Evolutionary conservation across 2,113 vertebrate species (phyloP).

Genomic region (Gracilinanus agilis): DNA sequence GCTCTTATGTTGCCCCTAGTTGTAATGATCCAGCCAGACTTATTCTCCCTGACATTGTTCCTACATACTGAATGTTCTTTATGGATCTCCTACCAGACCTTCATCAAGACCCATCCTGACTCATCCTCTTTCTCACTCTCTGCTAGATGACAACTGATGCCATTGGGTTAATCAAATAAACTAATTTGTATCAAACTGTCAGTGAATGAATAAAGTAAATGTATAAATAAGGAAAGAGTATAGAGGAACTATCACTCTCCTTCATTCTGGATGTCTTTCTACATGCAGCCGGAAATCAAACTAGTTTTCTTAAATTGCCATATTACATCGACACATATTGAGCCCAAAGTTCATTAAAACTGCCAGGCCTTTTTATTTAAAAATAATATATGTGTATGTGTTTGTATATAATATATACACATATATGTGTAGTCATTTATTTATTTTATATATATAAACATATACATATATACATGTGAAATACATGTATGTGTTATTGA

Average conservation of each 20-base stretch:
- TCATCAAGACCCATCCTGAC: background rate
- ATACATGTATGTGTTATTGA: too few species aligned
- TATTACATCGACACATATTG: background rate
- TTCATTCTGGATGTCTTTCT: background rate
- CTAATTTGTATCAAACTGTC: background rate
- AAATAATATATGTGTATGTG: background rate
- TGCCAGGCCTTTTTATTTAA: background rate
- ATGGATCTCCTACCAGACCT: background rate
- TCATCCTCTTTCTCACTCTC: background rate
- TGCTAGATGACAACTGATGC: background rate
- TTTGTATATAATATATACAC: too few species aligned
- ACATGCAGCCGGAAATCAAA: background rate
- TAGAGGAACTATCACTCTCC: background rate
- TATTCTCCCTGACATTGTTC: background rate
- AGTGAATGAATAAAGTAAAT: background rate
- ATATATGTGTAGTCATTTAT: background rate
- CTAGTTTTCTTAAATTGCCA: background rate
- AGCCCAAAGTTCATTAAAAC: background rate
- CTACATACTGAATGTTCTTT: background rate
- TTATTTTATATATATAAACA: background rate
- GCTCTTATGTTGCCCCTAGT: background rate
- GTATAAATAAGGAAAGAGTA: background rate
- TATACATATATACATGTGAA: too few species aligned
- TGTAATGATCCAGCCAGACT: background rate
- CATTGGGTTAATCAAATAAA: background rate